phyloP scores from a whole-genome alignment of 2,888 invertebrate species.

The Tetanocera ferruginea region DNA sequence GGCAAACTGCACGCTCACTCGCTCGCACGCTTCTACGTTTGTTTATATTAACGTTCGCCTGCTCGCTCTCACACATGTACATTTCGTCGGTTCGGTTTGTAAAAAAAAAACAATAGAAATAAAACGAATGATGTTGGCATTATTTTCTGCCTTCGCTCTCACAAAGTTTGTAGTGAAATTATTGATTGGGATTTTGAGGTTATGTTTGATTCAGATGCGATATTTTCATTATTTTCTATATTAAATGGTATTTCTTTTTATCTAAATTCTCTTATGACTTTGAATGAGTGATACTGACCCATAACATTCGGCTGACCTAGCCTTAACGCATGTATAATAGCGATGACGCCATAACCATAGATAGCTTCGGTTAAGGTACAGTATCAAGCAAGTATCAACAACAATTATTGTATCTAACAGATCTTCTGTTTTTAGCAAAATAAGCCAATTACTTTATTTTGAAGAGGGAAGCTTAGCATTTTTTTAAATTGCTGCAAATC shows the following conservation, averaged over 20 bases:
- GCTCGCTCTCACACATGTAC: not conserved
- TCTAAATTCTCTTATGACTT: not conserved
- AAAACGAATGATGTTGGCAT: slow-evolving; percentile 6
- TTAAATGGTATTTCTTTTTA: not conserved
- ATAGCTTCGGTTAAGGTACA: not conserved
- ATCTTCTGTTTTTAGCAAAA: not conserved
- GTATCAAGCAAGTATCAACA: not conserved
- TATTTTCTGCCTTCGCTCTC: not conserved
- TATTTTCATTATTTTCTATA: not conserved
- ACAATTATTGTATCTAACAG: not conserved
- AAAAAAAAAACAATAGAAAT: too few relatives aligned
- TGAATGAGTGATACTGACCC: not conserved
- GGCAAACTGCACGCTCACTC: not conserved
- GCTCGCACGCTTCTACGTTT: not conserved
- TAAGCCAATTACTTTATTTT: not conserved
- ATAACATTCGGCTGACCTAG: not conserved
- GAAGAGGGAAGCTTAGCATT: not conserved
- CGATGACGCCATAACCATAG: not conserved
- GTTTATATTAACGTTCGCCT: not conserved
- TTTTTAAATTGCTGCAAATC: not conserved
- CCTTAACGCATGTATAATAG: not conserved
- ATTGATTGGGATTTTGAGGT: slow-evolving; percentile 35
- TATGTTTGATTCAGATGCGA: slow-evolving; percentile 7
- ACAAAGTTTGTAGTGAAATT: slow-evolving; percentile 4
- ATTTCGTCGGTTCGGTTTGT: slow-evolving; percentile 4